phyloP scores from a whole-genome alignment of 2,888 invertebrate genomes.

The Euplagia quadripunctaria region DNA sequence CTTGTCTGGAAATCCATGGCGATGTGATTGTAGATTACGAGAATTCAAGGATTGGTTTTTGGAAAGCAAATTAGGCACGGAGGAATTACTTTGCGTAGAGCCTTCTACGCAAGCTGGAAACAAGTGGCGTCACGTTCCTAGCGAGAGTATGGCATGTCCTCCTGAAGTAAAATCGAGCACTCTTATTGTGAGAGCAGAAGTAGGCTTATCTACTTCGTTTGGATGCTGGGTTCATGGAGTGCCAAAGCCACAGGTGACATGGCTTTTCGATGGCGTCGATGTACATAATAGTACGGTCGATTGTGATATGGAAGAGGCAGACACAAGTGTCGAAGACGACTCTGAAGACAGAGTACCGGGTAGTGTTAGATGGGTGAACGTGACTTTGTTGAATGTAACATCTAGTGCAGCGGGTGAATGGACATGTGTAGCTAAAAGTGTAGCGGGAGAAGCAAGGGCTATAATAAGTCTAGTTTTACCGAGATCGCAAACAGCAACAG shows the following conservation, averaged over 20 bases:
- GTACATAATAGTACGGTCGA: conserved; percentile 81
- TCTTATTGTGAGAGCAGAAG: conserved; percentile 90
- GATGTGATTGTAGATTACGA: conserved; percentile 95
- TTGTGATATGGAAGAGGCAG: conserved; percentile 82
- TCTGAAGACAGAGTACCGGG: conserved; percentile 81
- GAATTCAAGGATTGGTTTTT: conserved; percentile 95
- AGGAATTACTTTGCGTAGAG: conserved; percentile 91
- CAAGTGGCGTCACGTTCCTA: conserved; percentile 92
- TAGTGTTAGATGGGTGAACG: conserved; percentile 91
- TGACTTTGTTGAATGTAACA: conserved; percentile 94
- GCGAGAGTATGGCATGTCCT: conserved; percentile 93
- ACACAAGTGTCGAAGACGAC: conserved; percentile 78
- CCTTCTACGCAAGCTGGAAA: conserved; percentile 90
- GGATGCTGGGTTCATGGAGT: conserved; percentile 94
- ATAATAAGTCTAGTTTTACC: conserved; percentile 87
- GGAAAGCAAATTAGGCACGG: conserved; percentile 92
- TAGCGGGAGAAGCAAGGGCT: conserved; percentile 88
- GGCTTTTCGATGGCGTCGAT: conserved; percentile 92
- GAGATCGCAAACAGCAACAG: conserved; percentile 91
- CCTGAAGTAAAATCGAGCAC: conserved; percentile 91
- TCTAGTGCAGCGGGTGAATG: conserved; percentile 95
- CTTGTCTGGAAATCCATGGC: conserved; percentile 95
- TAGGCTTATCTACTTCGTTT: conserved; percentile 94
- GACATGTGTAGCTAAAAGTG: conserved; percentile 92
- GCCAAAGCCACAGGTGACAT: conserved; percentile 93